These are phyloP conservation scores for Passer domesticus DNA, from an alignment of 2,113 vertebrate genomes.

Conservation along the genomic window DNA sequence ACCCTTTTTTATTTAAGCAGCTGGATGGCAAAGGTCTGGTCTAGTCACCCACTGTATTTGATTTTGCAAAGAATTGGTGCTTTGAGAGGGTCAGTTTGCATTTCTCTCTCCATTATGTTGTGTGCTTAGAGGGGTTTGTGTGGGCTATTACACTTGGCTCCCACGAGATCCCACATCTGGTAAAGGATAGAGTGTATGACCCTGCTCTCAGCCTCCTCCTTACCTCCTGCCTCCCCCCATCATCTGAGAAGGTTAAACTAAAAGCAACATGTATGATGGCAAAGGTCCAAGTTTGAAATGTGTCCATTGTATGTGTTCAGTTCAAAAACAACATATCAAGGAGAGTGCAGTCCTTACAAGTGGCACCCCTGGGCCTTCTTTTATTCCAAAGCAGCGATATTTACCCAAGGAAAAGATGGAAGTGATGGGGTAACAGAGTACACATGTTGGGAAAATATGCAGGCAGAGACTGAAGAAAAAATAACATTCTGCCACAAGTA, in stretches of 20 bases:
- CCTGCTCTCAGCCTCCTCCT: slow-evolving; percentile 30
- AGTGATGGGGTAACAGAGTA: slow-evolving; percentile 78
- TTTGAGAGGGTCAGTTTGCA: background rate
- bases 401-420: slow-evolving; percentile 81
- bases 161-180: slow-evolving; percentile 5
- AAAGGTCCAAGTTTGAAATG: slow-evolving; percentile 30
- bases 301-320: slow-evolving; percentile 28
- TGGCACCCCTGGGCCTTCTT: slow-evolving; percentile 62
- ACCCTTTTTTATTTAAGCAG: background rate
- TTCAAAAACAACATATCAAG: slow-evolving; percentile 67
- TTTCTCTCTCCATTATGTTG: background rate
- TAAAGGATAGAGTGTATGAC: slow-evolving; percentile 12
- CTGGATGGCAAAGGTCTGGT: background rate
- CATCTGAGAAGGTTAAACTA: slow-evolving; percentile 61
- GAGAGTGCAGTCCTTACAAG: slow-evolving; percentile 52
- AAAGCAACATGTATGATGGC: slow-evolving; percentile 54
- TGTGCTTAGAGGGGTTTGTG: background rate
- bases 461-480: slow-evolving; percentile 76
- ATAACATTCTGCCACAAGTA: slow-evolving; percentile 82
- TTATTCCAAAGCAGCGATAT: slow-evolving; percentile 74
- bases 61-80: slow-evolving; percentile 13
- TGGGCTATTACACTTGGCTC: background rate
- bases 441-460: slow-evolving; percentile 80
- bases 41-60: slow-evolving; percentile 7
- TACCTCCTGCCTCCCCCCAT: slow-evolving; percentile 10